A percentile compares a stretch with the other conserved stretches of the same genome.
Conservation (phyloP, 2,888 invertebrate genomes). For the Mesoligia furuncula region DNA sequence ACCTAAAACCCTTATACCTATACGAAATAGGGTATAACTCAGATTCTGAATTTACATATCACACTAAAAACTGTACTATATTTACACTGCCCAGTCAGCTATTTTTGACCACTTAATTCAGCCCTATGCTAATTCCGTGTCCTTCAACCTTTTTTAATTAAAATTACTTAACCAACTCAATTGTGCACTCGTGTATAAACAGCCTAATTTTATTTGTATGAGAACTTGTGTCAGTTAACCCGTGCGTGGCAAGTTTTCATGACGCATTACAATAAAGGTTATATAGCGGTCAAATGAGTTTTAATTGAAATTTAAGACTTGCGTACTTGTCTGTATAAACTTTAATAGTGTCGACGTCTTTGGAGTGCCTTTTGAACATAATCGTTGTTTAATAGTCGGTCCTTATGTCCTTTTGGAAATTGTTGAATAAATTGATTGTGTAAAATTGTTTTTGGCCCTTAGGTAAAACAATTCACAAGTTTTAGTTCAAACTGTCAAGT, state of each 20-base stretch:
- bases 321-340: not conserved
- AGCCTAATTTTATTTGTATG: conserved; percentile 54
- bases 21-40: not conserved
- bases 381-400: not conserved
- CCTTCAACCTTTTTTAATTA: conserved; percentile 49
- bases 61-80: not conserved
- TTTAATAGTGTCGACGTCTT: not conserved
- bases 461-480: not conserved
- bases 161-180: conserved; percentile 35
- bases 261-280: conserved; percentile 33
- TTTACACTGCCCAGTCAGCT: not conserved
- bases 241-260: conserved; percentile 38
- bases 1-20: too few relatives aligned
- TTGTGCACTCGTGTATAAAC: conserved; percentile 43
- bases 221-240: conserved; percentile 41
- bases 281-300: not conserved
- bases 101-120: conserved; percentile 4
- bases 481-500: not conserved
- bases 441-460: not conserved
- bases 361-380: not conserved
- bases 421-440: not conserved
- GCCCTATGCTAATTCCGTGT: conserved; percentile 17
- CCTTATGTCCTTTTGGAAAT: not conserved
- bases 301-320: conserved; percentile 26
- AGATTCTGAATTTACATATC: not conserved